Evolutionary conservation across 2,888 invertebrate genomes (phyloP).

Genomic region (Mystacides longicornis): DNA sequence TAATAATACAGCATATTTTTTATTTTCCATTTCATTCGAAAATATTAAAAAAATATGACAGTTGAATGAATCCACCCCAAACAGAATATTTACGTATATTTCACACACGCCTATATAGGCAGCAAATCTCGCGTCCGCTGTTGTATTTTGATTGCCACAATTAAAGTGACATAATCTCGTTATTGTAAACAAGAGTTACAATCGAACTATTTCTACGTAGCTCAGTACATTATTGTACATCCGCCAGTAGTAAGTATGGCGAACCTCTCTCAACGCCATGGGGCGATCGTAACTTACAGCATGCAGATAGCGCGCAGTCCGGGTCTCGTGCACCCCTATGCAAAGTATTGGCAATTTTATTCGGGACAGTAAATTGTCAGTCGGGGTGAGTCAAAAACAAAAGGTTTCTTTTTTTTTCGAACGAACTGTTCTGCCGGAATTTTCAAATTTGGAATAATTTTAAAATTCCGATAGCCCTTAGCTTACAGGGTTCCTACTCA

Average conservation of each 20-base stretch:
- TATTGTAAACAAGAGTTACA: conserved; percentile 25
- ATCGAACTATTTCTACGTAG: conserved; percentile 8
- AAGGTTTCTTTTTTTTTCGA: too few species aligned
- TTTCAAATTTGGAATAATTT: too few species aligned
- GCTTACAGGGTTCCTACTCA: too few species aligned
- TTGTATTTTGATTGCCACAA: conserved; percentile 24
- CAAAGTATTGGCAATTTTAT: conserved; percentile 15
- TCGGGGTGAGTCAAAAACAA: too few species aligned
- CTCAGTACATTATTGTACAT: too few species aligned
- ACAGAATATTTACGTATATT: too few species aligned
- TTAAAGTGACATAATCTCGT: conserved; percentile 26
- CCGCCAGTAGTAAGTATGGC: background rate
- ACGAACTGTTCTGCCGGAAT: too few species aligned
- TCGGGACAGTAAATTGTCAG: background rate
- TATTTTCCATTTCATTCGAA: too few species aligned
- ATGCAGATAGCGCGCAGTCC: conserved; percentile 13
- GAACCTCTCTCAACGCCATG: conserved; percentile 10
- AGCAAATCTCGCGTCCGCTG: background rate
- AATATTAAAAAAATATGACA: too few species aligned
- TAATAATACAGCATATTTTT: too few species aligned
- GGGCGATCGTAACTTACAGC: conserved; percentile 23
- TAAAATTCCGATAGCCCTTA: too few species aligned
- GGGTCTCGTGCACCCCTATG: background rate
- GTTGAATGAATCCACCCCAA: too few species aligned
- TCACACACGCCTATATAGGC: background rate